These are phyloP conservation scores for Martes flavigula DNA, from an alignment of 2,797 vertebrate genomes.

Conservation along the genomic window DNA sequence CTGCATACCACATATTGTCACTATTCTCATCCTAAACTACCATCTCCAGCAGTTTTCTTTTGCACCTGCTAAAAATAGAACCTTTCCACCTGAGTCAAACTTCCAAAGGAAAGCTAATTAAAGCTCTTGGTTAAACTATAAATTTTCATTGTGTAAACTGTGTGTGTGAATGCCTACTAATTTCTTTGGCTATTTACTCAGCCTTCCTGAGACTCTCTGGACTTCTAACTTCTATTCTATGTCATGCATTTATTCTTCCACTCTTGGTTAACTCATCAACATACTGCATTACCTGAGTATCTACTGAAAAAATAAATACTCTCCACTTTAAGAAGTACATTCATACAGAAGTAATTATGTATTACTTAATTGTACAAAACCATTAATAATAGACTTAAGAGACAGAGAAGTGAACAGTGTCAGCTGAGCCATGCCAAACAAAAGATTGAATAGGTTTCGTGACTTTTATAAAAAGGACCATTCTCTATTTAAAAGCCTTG, in stretches of 20 bases:
- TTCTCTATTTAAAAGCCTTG: neutral
- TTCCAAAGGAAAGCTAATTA: neutral
- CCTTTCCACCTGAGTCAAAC: neutral
- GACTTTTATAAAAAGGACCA: neutral
- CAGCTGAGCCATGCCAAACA: neutral
- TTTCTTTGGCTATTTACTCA: neutral
- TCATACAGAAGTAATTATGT: slow-evolving; percentile 7
- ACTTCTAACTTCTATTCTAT: neutral
- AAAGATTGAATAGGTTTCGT: neutral
- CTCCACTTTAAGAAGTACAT: neutral
- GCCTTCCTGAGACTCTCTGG: neutral
- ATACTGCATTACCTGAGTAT: neutral
- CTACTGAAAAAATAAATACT: neutral
- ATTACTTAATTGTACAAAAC: neutral
- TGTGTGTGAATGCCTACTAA: neutral
- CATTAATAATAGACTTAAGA: slow-evolving; percentile 20
- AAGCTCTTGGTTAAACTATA: neutral
- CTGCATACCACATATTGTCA: neutral
- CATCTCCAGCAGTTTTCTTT: neutral
- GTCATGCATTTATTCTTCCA: neutral
- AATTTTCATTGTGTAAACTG: neutral
- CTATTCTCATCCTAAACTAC: neutral
- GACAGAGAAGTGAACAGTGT: neutral
- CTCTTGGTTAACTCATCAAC: neutral
- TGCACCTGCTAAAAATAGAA: slow-evolving; percentile 11